Base-by-base conservation (phyloP, 2,113 vertebrate genomes). In the Dasyornis broadbenti region DNA sequence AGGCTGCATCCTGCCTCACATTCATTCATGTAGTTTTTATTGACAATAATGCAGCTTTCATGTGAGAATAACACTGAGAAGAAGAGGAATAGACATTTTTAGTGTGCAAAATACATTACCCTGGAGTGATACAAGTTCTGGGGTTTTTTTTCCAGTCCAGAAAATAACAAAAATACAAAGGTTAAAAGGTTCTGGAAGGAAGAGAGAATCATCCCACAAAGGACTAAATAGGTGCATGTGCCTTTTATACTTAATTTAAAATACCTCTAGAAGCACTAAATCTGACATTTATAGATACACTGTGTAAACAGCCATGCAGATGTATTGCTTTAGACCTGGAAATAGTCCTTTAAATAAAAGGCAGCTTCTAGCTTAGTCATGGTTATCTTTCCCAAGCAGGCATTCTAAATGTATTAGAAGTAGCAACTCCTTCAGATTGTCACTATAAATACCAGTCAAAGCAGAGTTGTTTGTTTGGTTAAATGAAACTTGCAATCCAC, bases 1-100 rank as follows among this genome's bases (percentile, higher is more conserved):
- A 72, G 93, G 65, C 95, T 94, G 65, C 90, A 95, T 96, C 91
- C 93, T 96, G 93, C 82, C 92, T 91, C 33, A 60, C 86, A 54
- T 77, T 92, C 93, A 88, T 96, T 95, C 90, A 92, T 90, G 76
- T n/a, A 57, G 22, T 13, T 93, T 91, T 95, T 91, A 94, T 88
- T 94, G 88, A 92, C 82, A 82, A 47, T 96, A 89, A 84, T 1
- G 28, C 60, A 75, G 68, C 64, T 94, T 93, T 95, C 68, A 81
- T 92, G 85, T 83, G 68, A 95, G 94, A 95, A 88, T 91, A 69
- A 91, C 30, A 11, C 82, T 88, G 63, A 69, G 39, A 72, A 82
- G 64, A 78, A 79, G 86, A 85, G 83, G n/a, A 93, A 30, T 42
- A 83, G 52, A 40, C 7, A 3, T 56, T 70, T 91, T 78, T 37